A percentile compares a stretch with the other conserved stretches of the same genome.
Evolutionary conservation across 2,888 invertebrate species (phyloP).

Genomic region (Ernsta delagoae): DNA sequence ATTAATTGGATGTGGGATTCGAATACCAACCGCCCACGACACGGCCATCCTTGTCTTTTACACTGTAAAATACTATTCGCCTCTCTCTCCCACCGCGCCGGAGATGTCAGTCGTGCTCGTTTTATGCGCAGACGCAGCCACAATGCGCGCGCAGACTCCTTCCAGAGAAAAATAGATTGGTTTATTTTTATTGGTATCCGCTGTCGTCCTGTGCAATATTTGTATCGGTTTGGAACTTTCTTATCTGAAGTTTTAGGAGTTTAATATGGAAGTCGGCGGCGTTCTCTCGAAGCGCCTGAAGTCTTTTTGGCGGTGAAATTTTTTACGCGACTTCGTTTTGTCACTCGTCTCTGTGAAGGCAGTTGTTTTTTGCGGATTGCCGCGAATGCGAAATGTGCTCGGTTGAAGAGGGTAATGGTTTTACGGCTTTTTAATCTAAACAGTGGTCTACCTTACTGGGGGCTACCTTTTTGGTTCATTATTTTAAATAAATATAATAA

Average conservation of each 20-base stretch:
- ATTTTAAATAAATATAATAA: no score
- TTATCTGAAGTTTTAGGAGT: slow-evolving; percentile 58
- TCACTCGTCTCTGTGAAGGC: slow-evolving; percentile 12
- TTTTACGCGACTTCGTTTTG: slow-evolving; percentile 42
- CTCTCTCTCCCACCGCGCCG: slow-evolving; percentile 50
- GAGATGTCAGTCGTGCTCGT: slow-evolving; percentile 57
- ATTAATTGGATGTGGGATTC: slow-evolving; percentile 80
- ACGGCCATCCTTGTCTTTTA: slow-evolving; percentile 53
- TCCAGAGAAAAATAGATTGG: slow-evolving; percentile 80
- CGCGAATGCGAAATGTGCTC: slow-evolving; percentile 1
- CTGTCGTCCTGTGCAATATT: slow-evolving; percentile 80
- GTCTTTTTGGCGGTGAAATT: slow-evolving; percentile 45
- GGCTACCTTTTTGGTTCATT: no score
- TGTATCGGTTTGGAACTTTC: slow-evolving; percentile 70
- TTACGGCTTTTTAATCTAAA: not conserved
- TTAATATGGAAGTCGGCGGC: slow-evolving; percentile 70
- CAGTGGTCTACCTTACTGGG: no score
- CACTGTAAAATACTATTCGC: slow-evolving; percentile 23
- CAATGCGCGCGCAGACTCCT: slow-evolving; percentile 75
- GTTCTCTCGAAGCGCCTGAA: slow-evolving; percentile 56
- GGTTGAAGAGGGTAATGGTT: not conserved
- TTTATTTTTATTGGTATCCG: slow-evolving; percentile 69
- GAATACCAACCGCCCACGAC: slow-evolving; percentile 72
- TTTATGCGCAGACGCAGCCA: slow-evolving; percentile 73
- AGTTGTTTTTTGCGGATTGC: slow-evolving; percentile 6